These are phyloP conservation scores for Lasioglossum villosulum DNA, from an alignment of 2,888 invertebrate genomes.

Conservation along the genomic window DNA sequence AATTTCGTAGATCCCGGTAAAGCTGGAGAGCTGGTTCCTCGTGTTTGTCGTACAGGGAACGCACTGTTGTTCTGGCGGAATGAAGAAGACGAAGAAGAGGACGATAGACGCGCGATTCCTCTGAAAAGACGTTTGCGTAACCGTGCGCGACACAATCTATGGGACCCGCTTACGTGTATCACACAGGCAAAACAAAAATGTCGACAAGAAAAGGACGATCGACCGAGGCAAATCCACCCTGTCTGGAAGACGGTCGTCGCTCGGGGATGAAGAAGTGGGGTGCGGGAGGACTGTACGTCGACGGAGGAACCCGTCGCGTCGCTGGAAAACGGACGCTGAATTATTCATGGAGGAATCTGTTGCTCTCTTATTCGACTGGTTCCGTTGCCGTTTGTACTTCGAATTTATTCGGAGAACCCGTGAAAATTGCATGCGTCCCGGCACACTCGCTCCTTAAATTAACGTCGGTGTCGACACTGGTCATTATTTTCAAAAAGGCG, in stretches of 20 bases:
- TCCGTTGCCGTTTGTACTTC: constrained; percentile 39
- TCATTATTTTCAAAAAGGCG: not conserved
- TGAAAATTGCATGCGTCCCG: constrained; percentile 5
- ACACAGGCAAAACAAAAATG: constrained; percentile 39
- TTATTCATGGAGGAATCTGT: constrained; percentile 77
- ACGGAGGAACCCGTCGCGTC: constrained; percentile 55
- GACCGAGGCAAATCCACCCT: constrained; percentile 47
- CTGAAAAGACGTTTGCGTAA: constrained; percentile 56
- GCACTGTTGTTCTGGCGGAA: not conserved
- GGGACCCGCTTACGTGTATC: constrained; percentile 34
- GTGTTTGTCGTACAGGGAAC: not conserved
- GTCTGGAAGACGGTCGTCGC: constrained; percentile 31
- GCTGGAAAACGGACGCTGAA: constrained; percentile 66
- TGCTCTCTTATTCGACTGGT: constrained; percentile 71
- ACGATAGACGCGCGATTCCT: not conserved
- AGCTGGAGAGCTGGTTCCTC: not conserved
- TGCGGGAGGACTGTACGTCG: not conserved
- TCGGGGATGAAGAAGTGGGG: constrained; percentile 23
- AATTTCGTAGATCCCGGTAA: not conserved
- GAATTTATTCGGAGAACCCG: constrained; percentile 31
- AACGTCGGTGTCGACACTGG: not conserved
- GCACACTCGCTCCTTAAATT: not conserved
- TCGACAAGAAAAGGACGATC: constrained; percentile 54
- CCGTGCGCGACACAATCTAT: constrained; percentile 37
- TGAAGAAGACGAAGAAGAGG: not conserved